Base-by-base conservation (phyloP, 2,113 vertebrate species). In the Eretmodus cyanostictus region DNA sequence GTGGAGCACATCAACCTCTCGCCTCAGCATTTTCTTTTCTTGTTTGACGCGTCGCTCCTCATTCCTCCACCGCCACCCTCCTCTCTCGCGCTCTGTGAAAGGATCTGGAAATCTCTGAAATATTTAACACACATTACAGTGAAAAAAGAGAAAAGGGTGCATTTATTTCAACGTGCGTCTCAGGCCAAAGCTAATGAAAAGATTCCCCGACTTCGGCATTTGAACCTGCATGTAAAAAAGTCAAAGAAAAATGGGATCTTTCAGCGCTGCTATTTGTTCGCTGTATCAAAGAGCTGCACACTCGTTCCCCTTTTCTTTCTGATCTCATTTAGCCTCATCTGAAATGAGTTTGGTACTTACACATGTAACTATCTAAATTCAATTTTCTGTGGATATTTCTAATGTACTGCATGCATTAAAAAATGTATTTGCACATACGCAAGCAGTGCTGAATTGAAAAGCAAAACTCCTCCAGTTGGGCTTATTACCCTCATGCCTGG, bases 321-420 rank as follows among this genome's bases (percentile, higher is more conserved):
- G 84, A 16, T 91, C 89, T 95, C 89, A 91, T 96, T 94, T 91
- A 92, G 93, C 89, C 91, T 93, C 85, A 91, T 95, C 92, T 92
- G 54, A 92, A 93, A 91, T 73, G 80, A 91, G 90, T 83, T 83
- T 89, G 87, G 81, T 91, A 87, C 92, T 95, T 94, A 94, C 93
- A 91, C 90, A 82, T 95, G 95, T 93, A 91, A 93, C 90, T 89
- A 91, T 90, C 89, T 85, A 93, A 94, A 96, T 95, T 96, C 83
- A 93, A 94, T 95, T 96, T 94, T 93, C 87, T 92, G 92, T 95
- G 95, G 91, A 86, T 95, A 91, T 95, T 94, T 93, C 91, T 93
- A 96, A 96, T 93, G 92, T 73, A 86, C 83, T 91, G 91, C 88
- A 93, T 86, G 91, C 87, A 93, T 92, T 89, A 89, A 45, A 79